Base-by-base conservation (phyloP, 2,888 invertebrate species). In the Agrotis puta region DNA sequence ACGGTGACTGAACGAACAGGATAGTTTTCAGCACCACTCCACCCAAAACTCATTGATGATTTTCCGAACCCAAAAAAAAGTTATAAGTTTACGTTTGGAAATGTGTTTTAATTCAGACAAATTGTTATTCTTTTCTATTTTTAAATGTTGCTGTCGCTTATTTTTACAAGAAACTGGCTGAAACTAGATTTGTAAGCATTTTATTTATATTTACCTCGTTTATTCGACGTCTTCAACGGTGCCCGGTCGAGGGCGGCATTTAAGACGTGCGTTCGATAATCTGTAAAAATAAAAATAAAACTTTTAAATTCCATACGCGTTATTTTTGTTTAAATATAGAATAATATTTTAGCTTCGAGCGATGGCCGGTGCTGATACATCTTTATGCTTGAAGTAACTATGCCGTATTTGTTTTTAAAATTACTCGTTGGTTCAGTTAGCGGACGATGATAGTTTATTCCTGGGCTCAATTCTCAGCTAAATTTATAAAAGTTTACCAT, bases 211-310 rank as follows among this genome's bases (percentile, higher is more conserved):
- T 68, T 83, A 94, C 94, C 92, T 94, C 91, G 90, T 82, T 88
- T 88, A 88, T 88, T 86, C 85, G 79, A 86, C 88, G 90, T 91
- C 87, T 88, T 78, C 87, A 82, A 79, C 84, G 79, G 64, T 71
- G 89, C 88, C 84, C 85, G 70, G 70, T 70, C 67, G 76, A 85
- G 86, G 90, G 82, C 89, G 84, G 86, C 94, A 93, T 94, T 85
- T 88, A 89, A 91, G 88, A 88, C 86, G 83, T 57, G 76, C 85
- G 88, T 83, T 92, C 92, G 92, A 84, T 88, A 89, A 84, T 94
- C 94, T 94, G 92, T 51, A 93, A 93, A 85, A 86, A 89, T 86
- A 85, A 80, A 76, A 85, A 71, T 57, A 50, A 57, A 64, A 51
- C n/a, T 27, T 16, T 65, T 66, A 67, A 57, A 74, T 64, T 71